Evolutionary conservation across 2,113 vertebrate genomes (phyloP).

Genomic region (Loxodonta africana): DNA sequence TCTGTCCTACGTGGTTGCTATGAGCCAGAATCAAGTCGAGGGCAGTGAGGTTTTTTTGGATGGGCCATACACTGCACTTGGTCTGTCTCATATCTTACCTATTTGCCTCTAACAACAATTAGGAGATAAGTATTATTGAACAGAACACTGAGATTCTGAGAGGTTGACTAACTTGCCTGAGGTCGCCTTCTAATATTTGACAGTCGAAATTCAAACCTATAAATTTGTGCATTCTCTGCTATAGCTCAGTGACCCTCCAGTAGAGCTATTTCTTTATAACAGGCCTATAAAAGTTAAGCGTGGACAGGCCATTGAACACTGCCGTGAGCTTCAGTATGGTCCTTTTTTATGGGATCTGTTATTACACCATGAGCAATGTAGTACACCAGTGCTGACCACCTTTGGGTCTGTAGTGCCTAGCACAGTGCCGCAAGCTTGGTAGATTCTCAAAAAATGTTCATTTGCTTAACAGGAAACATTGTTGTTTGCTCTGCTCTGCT

Average conservation of each 20-base stretch:
- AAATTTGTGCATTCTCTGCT: neutral
- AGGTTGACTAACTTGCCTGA: neutral
- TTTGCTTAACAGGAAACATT: constrained; percentile 37
- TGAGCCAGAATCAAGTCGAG: too few relatives aligned
- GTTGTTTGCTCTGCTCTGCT: neutral
- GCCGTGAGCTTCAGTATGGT: neutral
- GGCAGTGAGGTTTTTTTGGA: too few relatives aligned
- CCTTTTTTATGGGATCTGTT: neutral
- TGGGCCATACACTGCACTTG: neutral
- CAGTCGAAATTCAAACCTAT: neutral
- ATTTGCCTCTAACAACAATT: neutral
- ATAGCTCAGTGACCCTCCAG: neutral
- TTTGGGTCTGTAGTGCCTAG: neutral
- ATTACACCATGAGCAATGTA: neutral
- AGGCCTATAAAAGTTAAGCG: neutral
- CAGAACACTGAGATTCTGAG: neutral
- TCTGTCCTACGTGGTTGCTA: too few relatives aligned
- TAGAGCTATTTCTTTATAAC: neutral
- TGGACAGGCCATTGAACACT: neutral
- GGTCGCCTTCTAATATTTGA: neutral
- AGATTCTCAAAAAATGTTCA: neutral
- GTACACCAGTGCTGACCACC: neutral
- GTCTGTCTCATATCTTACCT: neutral
- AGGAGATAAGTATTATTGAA: neutral
- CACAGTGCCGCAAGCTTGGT: neutral